Evolutionary conservation across 2,888 invertebrate species (phyloP), one percentile per base, ranked within the genome.

Genomic region (Heteromurus nitidus): DNA sequence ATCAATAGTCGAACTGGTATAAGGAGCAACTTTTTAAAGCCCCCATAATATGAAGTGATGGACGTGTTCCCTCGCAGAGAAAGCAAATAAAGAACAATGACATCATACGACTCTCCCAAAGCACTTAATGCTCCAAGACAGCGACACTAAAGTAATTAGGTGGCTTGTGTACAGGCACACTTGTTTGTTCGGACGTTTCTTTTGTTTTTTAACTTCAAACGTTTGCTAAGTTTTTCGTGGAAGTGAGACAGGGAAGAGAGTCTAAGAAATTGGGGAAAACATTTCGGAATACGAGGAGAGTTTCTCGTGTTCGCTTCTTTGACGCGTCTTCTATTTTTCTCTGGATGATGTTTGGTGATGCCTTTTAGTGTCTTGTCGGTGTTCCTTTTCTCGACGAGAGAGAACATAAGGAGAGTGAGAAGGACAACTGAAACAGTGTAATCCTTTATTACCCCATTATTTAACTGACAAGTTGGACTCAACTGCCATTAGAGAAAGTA

Each of bases 71-170:
- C n/a, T n/a, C n/a, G n/a, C n/a, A n/a, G n/a, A n/a, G n/a, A n/a
- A n/a, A n/a, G n/a, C n/a, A n/a, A n/a, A n/a, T n/a, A n/a, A n/a
- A n/a, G 7, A 55, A 55, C 26, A 55, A 55, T 18, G 26, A 55
- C 55, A 55, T 26, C 26, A 26, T 13, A 62, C 24, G 47, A 73
- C 72, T 73, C 62, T 62, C 44, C 22, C 26, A 73, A 62, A 73
- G 72, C 55, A 60, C 72, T 73, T 73, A 73, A 73, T 73, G 62
- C 42, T 50, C 60, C 28, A n/a, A 73, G 72, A 73, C 72, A 73
- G 60, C 62, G 44, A 31, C 72, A 28, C 72, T 73, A 73, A 73
- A 60, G 72, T 73, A 73, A 73, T 73, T 73, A 73, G 72, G 55
- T 47, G 31, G 62, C 72, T 18, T 60, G 18, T n/a, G 36, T 36